These are phyloP conservation scores for Platorchestia sp. DNA, from an alignment of 1,140 invertebrate genomes.

Conservation along the genomic window DNA sequence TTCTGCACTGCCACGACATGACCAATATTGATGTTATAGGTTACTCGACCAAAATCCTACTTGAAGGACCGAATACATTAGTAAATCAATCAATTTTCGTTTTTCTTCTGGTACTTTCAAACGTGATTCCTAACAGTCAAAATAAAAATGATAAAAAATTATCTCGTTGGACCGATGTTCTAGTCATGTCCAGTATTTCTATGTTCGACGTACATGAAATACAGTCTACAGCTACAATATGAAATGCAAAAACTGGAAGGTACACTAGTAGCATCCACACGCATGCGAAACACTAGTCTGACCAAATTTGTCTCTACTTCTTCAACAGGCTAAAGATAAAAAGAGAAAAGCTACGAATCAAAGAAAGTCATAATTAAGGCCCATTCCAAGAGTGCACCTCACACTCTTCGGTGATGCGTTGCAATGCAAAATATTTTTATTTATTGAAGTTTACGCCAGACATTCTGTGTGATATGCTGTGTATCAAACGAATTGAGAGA, in stretches of 20 bases:
- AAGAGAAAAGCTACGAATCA: not conserved
- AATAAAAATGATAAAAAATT: not conserved
- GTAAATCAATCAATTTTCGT: not conserved
- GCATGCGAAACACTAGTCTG: not conserved
- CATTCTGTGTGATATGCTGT: no score
- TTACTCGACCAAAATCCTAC: not conserved
- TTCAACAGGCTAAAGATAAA: not conserved
- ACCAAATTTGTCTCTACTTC: not conserved
- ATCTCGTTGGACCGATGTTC: not conserved
- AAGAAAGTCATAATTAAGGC: not conserved
- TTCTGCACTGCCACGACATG: not conserved
- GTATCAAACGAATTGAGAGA: no score
- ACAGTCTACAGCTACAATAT: not conserved
- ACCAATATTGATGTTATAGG: not conserved
- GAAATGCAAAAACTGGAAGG: conserved; percentile 29
- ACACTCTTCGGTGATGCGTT: not conserved
- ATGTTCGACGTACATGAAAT: not conserved
- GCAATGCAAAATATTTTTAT: not conserved
- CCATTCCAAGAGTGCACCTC: not conserved
- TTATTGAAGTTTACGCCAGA: no score
- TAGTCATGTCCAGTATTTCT: not conserved
- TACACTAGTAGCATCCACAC: conserved; percentile 22
- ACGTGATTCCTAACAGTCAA: not conserved
- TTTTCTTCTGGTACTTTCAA: not conserved
- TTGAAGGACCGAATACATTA: not conserved